Evolutionary conservation across 2,888 invertebrate species (phyloP), one percentile per base, ranked within the genome.

Genomic region (Lycaena phlaeas): DNA sequence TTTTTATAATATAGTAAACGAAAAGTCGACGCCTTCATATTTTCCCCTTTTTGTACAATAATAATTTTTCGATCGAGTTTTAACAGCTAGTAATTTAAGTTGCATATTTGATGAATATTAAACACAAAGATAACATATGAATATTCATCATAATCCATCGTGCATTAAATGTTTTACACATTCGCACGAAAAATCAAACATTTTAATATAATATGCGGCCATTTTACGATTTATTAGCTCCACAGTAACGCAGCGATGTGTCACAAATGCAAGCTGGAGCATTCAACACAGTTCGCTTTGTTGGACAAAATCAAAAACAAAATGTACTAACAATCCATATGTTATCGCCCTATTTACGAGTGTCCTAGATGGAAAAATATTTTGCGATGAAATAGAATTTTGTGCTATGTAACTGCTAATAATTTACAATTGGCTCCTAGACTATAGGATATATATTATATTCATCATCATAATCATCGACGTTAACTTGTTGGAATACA

Each of bases 301-400:
- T 68, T 66, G 67, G 57, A 58, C 62, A 56, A 61, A 74, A 73
- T 73, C 69, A 66, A 68, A 71, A 73, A 75, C 68, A 69, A 71
- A 69, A 63, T 57, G 56, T 48, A 42, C 52, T 56, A 56, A 57
- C 59, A 57, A 58, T 63, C 57, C 53, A 54, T 50, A 52, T 54
- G 53, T 61, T 41, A 47, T 29, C 42, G 46, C 14, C 27, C 38
- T 46, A 46, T 52, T 48, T 49, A 37, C 28, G 14, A 29, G 14
- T 39, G 26, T 25, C 10, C 29, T 18, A 14, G 12, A 22, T 22
- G 22, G 22, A 9, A 22, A 3, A 22, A n/a, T n/a, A n/a, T n/a
- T n/a, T n/a, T n/a, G n/a, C n/a, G n/a, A n/a, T n/a, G n/a, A n/a
- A n/a, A n/a, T n/a, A n/a, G n/a, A n/a, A n/a, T n/a, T n/a, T n/a